Base-by-base conservation (phyloP, 2,797 vertebrate species). In the Chromis chromis region DNA sequence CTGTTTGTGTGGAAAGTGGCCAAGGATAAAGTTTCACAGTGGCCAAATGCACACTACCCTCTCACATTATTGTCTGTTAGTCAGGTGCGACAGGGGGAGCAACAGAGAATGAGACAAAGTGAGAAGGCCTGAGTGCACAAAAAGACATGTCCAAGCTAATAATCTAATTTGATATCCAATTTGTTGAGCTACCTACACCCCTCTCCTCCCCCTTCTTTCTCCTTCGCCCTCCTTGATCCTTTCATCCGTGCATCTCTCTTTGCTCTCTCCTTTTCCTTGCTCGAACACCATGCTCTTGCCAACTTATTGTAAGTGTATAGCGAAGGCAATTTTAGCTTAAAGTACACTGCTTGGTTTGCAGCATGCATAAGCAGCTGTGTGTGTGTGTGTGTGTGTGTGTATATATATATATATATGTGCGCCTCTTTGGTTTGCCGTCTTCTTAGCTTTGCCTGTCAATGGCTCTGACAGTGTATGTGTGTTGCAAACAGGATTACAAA, bases 121-220 rank as follows among this genome's bases (percentile, higher is more conserved):
- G 44, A 60, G 73, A 65, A 73, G 67, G 65, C 65, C 63, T 70
- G 62, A 83, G 76, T 78, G 84, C 74, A 87, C 75, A 74, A 56
- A 76, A 82, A 76, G 74, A 75, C 70, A 72, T 65, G 79, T 85
- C 77, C 65, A 69, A 57, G 54, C 75, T 79, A 75, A 86, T 89
- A 79, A 91, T 87, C 82, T 79, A 73, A 90, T 90, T 77, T 86
- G 70, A 81, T 75, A 68, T 87, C 81, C 74, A 85, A 83, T 87
- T 90, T 90, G 85, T 85, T 73, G 81, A 88, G 70, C 71, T 77
- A 55, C 61, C 59, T 58, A n/a, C 48, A 62, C 39, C 21, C 55
- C 48, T 66, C 65, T 58, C 46, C 63, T 42, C 65, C 53, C 10
- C 22, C 44, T 28, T 59, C 54, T 63, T 44, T 74, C 71, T 75